A percentile compares a stretch with the other conserved stretches of the same genome.
phyloP scores from a whole-genome alignment of 2,113 vertebrate genomes.

The Pseudolaguvia tuberculata region DNA sequence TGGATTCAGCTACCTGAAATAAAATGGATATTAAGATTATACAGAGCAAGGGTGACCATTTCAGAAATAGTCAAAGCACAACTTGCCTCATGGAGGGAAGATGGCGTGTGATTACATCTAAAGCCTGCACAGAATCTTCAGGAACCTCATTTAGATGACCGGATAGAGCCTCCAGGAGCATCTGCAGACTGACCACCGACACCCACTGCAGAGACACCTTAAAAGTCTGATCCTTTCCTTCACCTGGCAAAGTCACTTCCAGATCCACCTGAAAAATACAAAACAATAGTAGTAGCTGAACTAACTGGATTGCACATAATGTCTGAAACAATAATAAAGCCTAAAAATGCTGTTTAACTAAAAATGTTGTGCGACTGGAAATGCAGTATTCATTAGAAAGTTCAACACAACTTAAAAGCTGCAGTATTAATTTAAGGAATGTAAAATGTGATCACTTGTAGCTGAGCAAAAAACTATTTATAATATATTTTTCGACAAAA shows the following conservation, averaged over 20 bases:
- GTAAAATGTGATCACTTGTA: not conserved
- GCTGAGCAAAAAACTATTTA: too few species aligned
- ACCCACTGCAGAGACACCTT: conserved; percentile 99
- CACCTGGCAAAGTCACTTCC: conserved; percentile 95
- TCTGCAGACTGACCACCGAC: conserved; percentile 94
- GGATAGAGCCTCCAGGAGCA: conserved; percentile 91
- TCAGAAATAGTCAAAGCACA: not conserved
- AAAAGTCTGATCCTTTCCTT: conserved; percentile 98
- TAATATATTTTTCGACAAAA: too few species aligned
- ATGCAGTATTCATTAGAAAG: not conserved
- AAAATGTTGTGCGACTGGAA: not conserved
- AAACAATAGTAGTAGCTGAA: not conserved
- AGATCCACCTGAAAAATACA: conserved; percentile 81
- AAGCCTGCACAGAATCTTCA: conserved; percentile 93
- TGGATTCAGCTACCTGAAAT: too few species aligned
- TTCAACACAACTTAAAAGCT: not conserved
- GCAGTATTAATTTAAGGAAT: not conserved
- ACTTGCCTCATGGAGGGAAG: conserved; percentile 95
- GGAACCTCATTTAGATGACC: conserved; percentile 96
- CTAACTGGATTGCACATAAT: not conserved
- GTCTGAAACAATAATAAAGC: not conserved
- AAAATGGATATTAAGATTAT: too few species aligned
- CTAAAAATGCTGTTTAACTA: too few species aligned
- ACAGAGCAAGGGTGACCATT: not conserved
- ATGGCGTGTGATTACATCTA: conserved; percentile 96